Evolutionary conservation across 1,140 invertebrate species (phyloP), one percentile per base, ranked within the genome.

Genomic region (Papilio dardanus): DNA sequence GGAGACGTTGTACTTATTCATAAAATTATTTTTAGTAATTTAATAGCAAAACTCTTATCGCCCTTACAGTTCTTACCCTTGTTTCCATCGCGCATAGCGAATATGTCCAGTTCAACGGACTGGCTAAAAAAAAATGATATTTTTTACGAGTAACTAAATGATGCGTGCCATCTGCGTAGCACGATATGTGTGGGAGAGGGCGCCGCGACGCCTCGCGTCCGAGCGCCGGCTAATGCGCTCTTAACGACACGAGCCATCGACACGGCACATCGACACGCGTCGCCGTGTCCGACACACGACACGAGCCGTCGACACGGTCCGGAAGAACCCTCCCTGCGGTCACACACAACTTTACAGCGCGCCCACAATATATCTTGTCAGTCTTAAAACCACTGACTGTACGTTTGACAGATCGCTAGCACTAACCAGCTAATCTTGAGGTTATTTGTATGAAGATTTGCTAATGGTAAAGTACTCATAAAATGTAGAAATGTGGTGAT

Each of bases 211-310:
- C 74, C 54, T 19, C 68, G 14, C 74, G 73, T 77, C 71, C 81
- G 77, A 62, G 54, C 54, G 76, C 68, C 78, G 73, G 81, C 81
- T 87, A 88, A 88, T 85, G 86, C 77, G 85, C 83, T 85, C 86
- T 86, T 86, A 88, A 88, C 86, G 85, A 88, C 82, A 80, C 78
- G 69, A 68, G 75, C 78, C 79, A 84, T 83, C 86, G 81, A 88
- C 82, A 80, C 77, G 69, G 58, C 74, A 77, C 79, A 84, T 83
- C 86, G 81, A 71, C 76, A 50, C 80, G 65, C 62, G 74, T 40
- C 74, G 68, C 6, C 12, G 37, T 74, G 74, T 76, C 66, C 83
- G 77, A 28, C 21, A 24, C 85, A 88, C 86, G 85, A 88, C 80
- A 80, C 78, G 42, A 68, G 75, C 78, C 79, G 83, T 83, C 86